Conservation (phyloP, 2,797 vertebrate species). For the Acanthurus tractus region DNA sequence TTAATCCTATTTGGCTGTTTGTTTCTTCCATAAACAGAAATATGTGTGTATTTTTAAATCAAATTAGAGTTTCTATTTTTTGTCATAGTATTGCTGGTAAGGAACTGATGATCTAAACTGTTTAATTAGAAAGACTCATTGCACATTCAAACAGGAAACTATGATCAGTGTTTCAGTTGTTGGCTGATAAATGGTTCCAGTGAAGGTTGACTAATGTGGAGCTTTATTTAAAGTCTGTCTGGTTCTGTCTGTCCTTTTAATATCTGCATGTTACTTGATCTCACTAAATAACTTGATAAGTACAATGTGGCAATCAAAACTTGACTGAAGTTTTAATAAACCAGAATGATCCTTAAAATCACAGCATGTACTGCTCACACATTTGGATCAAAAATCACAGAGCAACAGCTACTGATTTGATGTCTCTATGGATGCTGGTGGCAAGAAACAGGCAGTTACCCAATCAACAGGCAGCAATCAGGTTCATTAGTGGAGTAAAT, state of each 20-base stretch:
- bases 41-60: background rate
- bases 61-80: no score
- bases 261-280: background rate
- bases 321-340: conserved; percentile 19
- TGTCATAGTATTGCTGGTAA: background rate
- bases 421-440: conserved; percentile 34
- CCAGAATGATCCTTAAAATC: conserved; percentile 2
- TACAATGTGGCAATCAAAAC: background rate
- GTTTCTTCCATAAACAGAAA: background rate
- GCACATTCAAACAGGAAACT: background rate
- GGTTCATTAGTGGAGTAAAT: conserved; percentile 59
- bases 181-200: background rate
- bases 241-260: background rate
- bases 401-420: conserved; percentile 77
- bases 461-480: conserved; percentile 81
- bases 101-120: background rate
- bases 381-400: conserved; percentile 20
- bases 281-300: background rate
- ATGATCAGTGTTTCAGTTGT: background rate
- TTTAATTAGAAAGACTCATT: background rate
- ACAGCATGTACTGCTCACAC: background rate
- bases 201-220: no score
- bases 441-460: conserved; percentile 53
- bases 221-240: background rate
- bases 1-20: background rate